Conservation (phyloP, 2,797 vertebrate species). For the Pangasius djambal region DNA sequence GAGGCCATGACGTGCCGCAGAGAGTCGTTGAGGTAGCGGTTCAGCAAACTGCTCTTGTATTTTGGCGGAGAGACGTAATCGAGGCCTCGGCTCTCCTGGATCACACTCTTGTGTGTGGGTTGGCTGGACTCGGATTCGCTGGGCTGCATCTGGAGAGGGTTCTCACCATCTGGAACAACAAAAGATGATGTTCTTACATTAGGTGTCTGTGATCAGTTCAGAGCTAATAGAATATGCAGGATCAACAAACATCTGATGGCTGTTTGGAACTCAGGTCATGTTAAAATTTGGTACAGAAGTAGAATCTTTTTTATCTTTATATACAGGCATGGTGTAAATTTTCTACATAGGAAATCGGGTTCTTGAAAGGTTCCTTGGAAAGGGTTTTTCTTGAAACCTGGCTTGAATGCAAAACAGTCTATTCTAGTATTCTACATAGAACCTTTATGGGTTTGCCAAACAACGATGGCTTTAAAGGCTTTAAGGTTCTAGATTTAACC, state of each 20-base stretch:
- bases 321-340: neutral
- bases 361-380: neutral
- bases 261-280: neutral
- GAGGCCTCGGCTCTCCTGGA: conserved; percentile 90
- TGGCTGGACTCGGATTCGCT: conserved; percentile 84
- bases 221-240: neutral
- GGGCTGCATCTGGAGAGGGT: conserved; percentile 79
- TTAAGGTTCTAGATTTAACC: neutral
- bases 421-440: neutral
- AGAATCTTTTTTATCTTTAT: neutral
- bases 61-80: conserved; percentile 97
- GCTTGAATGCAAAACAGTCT: neutral
- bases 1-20: conserved; percentile 96
- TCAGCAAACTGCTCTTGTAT: conserved; percentile 98
- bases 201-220: neutral
- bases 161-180: conserved; percentile 47
- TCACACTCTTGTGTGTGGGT: conserved; percentile 89
- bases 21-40: conserved; percentile 99
- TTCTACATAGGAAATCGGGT: neutral
- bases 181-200: neutral
- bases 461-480: too few species aligned
- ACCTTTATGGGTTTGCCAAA: neutral
- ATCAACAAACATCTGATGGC: neutral
- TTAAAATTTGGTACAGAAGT: neutral
- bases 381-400: neutral